These are phyloP conservation scores for Diorhabda sublineata DNA, from an alignment of 1,140 invertebrate species.

Conservation along the genomic window DNA sequence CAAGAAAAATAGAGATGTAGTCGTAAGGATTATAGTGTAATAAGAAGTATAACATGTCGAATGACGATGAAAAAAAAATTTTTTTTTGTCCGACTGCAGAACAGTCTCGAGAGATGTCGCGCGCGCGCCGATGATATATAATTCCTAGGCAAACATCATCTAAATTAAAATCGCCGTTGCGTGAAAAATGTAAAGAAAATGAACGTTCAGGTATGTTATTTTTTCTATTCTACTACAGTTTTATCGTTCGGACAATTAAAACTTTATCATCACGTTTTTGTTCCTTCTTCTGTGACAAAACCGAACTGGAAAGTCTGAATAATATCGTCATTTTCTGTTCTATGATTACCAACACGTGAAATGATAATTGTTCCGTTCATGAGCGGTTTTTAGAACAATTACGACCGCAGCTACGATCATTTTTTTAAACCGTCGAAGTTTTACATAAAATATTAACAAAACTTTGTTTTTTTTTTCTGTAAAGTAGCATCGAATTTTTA, in stretches of 20 bases:
- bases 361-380: background rate
- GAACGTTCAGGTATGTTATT: conserved; percentile 19
- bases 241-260: conserved; percentile 9
- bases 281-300: conserved; percentile 7
- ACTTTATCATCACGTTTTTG: conserved; percentile 19
- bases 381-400: background rate
- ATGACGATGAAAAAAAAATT: no score
- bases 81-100: no score
- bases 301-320: conserved; percentile 8
- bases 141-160: conserved; percentile 17
- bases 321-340: background rate
- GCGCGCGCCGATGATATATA: background rate
- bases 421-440: no score
- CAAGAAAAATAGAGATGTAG: no score
- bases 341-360: background rate
- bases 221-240: conserved; percentile 4
- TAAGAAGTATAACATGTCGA: no score
- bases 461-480: no score
- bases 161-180: conserved; percentile 18
- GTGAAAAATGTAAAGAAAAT: conserved; percentile 13
- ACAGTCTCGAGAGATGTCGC: no score
- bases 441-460: no score
- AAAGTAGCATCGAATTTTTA: no score
- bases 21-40: no score
- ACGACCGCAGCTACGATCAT: no score